A percentile compares a stretch with the other conserved stretches of the same genome.
phyloP scores from a whole-genome alignment of 1,140 invertebrate species.

The Calycopis cecrops region DNA sequence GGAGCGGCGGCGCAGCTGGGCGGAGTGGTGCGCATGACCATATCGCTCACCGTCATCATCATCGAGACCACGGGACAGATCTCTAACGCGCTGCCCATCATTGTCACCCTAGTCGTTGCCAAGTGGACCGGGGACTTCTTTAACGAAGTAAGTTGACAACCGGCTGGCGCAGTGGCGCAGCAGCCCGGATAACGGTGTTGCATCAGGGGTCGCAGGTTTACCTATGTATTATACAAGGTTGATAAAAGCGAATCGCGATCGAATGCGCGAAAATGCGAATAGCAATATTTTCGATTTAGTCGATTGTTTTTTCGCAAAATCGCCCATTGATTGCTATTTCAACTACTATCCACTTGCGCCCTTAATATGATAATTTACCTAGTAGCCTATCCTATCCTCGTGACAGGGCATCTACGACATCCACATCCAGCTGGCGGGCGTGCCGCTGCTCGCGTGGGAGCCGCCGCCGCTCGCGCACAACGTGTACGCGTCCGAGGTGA shows the following conservation, averaged over 20 bases:
- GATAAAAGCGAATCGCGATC: too few species aligned
- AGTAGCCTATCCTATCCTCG: not conserved
- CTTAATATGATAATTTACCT: not conserved
- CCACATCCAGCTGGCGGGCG: conserved; percentile 90
- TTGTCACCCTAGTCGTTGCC: conserved; percentile 94
- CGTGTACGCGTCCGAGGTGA: conserved; percentile 89
- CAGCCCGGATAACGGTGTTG: too few species aligned
- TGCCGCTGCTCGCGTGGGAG: conserved; percentile 95
- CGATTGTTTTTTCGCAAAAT: too few species aligned
- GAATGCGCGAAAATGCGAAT: too few species aligned
- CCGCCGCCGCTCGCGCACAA: conserved; percentile 91
- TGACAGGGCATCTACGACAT: conserved; percentile 95
- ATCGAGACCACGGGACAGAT: conserved; percentile 98
- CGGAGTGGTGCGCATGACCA: conserved; percentile 98
- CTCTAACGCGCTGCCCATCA: conserved; percentile 92
- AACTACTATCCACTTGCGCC: not conserved
- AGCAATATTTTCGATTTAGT: too few species aligned
- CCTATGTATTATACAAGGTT: too few species aligned
- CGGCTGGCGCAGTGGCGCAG: too few species aligned
- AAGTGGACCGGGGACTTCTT: conserved; percentile 99
- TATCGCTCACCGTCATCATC: conserved; percentile 95
- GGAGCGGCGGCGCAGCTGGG: conserved; percentile 97
- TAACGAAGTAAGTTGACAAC: conserved; percentile 82
- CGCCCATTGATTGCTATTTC: too few species aligned
- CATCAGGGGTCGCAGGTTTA: too few species aligned